Base-by-base conservation (phyloP, 2,888 invertebrate species). In the Nebria salina region DNA sequence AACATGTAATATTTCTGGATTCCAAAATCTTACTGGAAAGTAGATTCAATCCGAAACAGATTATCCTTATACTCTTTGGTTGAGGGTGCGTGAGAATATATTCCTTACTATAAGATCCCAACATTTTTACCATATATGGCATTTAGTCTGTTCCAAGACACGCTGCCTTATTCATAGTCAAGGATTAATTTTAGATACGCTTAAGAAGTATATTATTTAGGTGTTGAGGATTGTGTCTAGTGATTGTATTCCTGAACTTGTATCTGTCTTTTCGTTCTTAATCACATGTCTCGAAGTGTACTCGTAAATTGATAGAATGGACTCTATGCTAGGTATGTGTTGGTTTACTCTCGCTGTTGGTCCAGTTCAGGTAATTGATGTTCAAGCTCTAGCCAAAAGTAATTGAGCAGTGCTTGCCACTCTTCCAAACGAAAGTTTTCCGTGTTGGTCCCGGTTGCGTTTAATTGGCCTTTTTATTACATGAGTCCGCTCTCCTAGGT, bases 381-480 rank as follows among this genome's bases (percentile, higher is more conserved):
- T 75, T 41, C 54, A 42, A 64, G 20, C 73, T 54, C 54, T 43
- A 25, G 43, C 64, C 41, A 11, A 26, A 42, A 75, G 75, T 75
- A 75, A 75, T 75, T 75, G 75, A 26, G 64, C 75, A 75, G 54
- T 42, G 42, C 42, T 70, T 70, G 70, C 70, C 70, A 70, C 70
- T 70, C 70, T 70, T 70, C n/a, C 26, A 70, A 70, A 70, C 70
- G 70, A 70, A 70, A 70, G 26, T 54, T 70, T 70, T 70, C 70
- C 70, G 25, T 70, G 70, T 70, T 70, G 70, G 70, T 70, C 15
- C 70, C 54, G 70, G 34, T 34, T 34, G 34, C 70, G 70, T 70
- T 70, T 78, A 78, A 78, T 78, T 78, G 70, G 34, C 76, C 84
- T 82, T 82, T 83, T 83, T 83, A 83, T 83, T 83, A 75, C 83